These are phyloP conservation scores for Andrena haemorrhoa DNA, from an alignment of 2,888 invertebrate species.

Conservation along the genomic window DNA sequence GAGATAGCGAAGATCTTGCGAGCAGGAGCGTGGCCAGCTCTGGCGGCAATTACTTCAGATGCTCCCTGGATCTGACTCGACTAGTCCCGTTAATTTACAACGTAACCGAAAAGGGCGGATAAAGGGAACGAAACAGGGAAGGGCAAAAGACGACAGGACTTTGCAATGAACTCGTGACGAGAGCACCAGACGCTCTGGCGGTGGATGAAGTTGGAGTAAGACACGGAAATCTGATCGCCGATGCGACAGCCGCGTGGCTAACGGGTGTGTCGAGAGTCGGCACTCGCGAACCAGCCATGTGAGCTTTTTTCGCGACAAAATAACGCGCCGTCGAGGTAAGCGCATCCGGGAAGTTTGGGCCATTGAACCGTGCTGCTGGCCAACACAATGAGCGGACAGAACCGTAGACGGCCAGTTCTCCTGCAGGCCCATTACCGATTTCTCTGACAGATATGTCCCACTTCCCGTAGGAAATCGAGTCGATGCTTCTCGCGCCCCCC, in stretches of 20 bases:
- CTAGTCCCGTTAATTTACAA: background rate
- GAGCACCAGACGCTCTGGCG: background rate
- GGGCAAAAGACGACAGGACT: background rate
- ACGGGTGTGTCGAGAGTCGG: slow-evolving; percentile 9
- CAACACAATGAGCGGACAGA: slow-evolving; percentile 70
- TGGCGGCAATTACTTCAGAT: background rate
- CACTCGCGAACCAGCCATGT: background rate
- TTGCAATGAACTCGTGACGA: background rate
- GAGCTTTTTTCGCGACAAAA: slow-evolving; percentile 71
- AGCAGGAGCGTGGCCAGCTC: background rate
- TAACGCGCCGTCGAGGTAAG: slow-evolving; percentile 73
- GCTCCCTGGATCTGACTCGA: background rate
- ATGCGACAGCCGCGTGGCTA: slow-evolving; percentile 13
- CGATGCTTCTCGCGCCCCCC: slow-evolving; percentile 15
- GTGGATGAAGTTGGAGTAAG: background rate
- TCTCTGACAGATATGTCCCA: slow-evolving; percentile 59
- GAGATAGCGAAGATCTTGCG: background rate
- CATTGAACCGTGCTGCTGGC: slow-evolving; percentile 81
- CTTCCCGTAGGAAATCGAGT: slow-evolving; percentile 63
- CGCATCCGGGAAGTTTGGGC: slow-evolving; percentile 84
- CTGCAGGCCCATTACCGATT: slow-evolving; percentile 58
- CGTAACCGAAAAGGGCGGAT: background rate
- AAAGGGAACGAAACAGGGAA: background rate
- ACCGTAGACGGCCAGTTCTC: slow-evolving; percentile 38
- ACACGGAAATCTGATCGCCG: slow-evolving; percentile 13